These are phyloP conservation scores for Oreotrochilus melanogaster DNA, from an alignment of 2,113 vertebrate species.

Conservation along the genomic window DNA sequence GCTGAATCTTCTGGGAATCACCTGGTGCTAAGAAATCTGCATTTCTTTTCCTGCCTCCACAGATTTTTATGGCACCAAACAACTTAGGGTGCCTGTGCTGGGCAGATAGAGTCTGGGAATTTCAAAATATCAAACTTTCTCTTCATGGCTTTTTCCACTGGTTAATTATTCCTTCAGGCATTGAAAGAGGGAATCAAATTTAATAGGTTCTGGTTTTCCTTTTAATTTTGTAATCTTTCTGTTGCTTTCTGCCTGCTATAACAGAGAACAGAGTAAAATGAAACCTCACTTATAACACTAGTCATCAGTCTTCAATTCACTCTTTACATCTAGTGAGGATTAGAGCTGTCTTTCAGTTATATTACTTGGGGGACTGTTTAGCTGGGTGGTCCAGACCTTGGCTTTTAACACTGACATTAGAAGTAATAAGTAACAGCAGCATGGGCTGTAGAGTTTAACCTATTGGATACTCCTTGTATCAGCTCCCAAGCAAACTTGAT, in stretches of 20 bases:
- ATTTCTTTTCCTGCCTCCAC: neutral
- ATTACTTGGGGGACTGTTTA: neutral
- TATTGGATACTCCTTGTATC: neutral
- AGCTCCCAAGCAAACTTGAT: neutral
- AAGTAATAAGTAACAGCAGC: neutral
- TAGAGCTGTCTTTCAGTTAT: neutral
- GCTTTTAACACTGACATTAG: neutral
- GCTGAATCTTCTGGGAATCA: constrained; percentile 23
- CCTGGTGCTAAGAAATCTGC: neutral
- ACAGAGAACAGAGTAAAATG: neutral
- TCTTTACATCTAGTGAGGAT: neutral
- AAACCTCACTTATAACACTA: neutral
- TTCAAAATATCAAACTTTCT: neutral
- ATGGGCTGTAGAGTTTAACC: neutral
- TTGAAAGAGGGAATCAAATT: neutral
- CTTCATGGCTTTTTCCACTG: neutral
- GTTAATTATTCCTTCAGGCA: neutral
- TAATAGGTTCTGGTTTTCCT: neutral
- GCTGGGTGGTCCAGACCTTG: neutral
- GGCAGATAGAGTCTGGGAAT: constrained; percentile 17
- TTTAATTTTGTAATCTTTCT: neutral
- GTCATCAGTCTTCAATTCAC: neutral
- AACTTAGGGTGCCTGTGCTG: neutral
- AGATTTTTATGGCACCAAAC: neutral
- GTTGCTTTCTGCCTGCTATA: neutral